phyloP scores from a whole-genome alignment of 2,113 vertebrate species.

The Empidonax traillii region DNA sequence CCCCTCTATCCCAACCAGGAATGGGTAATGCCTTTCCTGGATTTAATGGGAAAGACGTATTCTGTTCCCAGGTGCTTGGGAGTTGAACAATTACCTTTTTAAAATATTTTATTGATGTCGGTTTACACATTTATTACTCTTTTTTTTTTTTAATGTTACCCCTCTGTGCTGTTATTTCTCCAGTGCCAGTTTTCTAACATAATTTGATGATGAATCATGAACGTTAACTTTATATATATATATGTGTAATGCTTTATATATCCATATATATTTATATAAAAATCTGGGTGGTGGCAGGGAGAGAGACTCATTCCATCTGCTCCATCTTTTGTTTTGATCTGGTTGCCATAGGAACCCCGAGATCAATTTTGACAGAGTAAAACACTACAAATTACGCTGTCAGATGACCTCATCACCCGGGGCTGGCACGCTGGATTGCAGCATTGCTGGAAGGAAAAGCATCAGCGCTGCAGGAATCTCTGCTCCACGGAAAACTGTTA shows the following conservation, averaged over 20 bases:
- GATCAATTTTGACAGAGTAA: constrained; percentile 70
- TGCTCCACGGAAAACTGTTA: constrained; percentile 82
- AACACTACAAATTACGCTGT: constrained; percentile 74
- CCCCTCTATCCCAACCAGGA: not conserved
- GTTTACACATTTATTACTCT: not conserved
- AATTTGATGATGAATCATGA: constrained; percentile 46
- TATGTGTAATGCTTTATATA: constrained; percentile 44
- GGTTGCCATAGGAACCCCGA: constrained; percentile 56
- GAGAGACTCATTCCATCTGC: constrained; percentile 27
- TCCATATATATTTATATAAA: constrained; percentile 55
- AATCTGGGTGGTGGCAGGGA: constrained; percentile 58
- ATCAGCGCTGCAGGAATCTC: constrained; percentile 79
- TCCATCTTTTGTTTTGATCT: constrained; percentile 65
- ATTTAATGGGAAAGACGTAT: not conserved
- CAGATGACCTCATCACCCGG: constrained; percentile 80
- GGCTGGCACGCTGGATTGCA: constrained; percentile 74
- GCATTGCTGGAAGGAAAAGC: constrained; percentile 70
- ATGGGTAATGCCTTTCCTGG: not conserved
- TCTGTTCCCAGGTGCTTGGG: not conserved
- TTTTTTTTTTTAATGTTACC: not conserved
- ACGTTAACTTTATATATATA: not conserved
- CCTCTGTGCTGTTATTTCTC: constrained; percentile 15
- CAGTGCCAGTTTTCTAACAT: not conserved
- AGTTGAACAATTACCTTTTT: not conserved
- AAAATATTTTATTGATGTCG: not conserved